Evolutionary conservation across 2,113 vertebrate genomes (phyloP).

Genomic region (Amphiprion ocellaris): DNA sequence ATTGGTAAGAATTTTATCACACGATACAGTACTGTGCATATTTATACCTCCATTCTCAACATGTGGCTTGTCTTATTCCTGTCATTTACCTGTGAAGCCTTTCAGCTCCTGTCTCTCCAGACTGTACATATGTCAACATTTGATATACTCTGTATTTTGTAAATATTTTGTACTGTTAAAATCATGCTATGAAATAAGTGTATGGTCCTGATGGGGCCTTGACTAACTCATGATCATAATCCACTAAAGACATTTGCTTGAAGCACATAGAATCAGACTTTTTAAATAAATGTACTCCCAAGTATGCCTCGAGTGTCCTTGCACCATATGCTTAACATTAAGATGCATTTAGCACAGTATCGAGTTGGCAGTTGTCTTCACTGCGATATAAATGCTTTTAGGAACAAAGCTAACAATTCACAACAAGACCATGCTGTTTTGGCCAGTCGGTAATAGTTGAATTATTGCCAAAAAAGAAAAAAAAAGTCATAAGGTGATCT

Average conservation of each 20-base stretch:
- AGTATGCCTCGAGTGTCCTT: background rate
- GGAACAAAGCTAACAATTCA: background rate
- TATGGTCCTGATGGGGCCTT: constrained; percentile 51
- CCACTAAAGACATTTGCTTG: constrained; percentile 58
- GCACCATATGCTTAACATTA: background rate
- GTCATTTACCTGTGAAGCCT: constrained; percentile 47
- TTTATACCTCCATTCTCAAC: constrained; percentile 29
- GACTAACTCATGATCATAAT: constrained; percentile 55
- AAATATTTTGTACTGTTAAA: constrained; percentile 85
- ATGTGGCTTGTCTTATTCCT: constrained; percentile 25
- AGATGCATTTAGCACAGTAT: background rate
- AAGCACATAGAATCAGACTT: constrained; percentile 55
- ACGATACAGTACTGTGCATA: constrained; percentile 20
- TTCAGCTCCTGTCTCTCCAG: constrained; percentile 66
- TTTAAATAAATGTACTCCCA: constrained; percentile 71
- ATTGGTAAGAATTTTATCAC: constrained; percentile 1
- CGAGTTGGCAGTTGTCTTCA: background rate
- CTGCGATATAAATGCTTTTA: no score
- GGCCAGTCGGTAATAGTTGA: no score
- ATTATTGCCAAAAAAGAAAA: no score
- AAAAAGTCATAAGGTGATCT: no score
- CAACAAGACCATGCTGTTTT: no score
- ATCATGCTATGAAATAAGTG: constrained; percentile 58
- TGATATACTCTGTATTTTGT: constrained; percentile 81
- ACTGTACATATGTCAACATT: constrained; percentile 80